Evolutionary conservation across 2,888 invertebrate species (phyloP).

Genomic region (Caenorhabditis doughertyi): DNA sequence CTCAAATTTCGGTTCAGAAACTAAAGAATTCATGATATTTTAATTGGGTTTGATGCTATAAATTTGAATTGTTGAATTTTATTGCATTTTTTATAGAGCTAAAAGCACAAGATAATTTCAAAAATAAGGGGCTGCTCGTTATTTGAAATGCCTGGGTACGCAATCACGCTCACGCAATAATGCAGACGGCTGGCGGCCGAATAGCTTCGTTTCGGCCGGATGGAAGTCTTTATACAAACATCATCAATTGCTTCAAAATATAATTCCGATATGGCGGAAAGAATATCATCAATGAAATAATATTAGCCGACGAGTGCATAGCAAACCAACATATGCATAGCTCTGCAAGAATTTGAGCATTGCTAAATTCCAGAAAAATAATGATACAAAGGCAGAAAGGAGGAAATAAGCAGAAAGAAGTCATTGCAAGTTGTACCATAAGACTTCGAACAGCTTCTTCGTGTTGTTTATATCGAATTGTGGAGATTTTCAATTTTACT

Average conservation of each 20-base stretch:
- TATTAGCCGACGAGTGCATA: background rate
- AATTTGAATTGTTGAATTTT: too few species aligned
- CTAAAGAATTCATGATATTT: too few species aligned
- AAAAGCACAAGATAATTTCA: too few species aligned
- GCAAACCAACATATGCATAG: background rate
- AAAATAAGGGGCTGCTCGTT: too few species aligned
- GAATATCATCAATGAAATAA: background rate
- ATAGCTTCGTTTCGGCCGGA: too few species aligned
- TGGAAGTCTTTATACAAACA: too few species aligned
- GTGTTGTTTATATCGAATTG: background rate
- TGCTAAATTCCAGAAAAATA: background rate
- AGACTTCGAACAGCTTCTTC: conserved; percentile 4
- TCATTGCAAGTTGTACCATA: background rate
- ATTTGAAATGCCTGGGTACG: too few species aligned
- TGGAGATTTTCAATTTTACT: conserved; percentile 2
- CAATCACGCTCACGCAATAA: too few species aligned
- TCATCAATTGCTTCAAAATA: background rate
- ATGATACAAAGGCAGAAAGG: background rate
- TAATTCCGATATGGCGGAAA: background rate
- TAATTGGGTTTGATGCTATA: too few species aligned
- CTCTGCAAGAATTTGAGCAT: background rate
- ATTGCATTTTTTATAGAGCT: too few species aligned
- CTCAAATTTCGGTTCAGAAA: too few species aligned
- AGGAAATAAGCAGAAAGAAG: background rate
- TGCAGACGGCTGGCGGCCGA: too few species aligned